Evolutionary conservation across 2,797 vertebrate genomes (phyloP).

Genomic region (Pipistrellus pygmaeus): DNA sequence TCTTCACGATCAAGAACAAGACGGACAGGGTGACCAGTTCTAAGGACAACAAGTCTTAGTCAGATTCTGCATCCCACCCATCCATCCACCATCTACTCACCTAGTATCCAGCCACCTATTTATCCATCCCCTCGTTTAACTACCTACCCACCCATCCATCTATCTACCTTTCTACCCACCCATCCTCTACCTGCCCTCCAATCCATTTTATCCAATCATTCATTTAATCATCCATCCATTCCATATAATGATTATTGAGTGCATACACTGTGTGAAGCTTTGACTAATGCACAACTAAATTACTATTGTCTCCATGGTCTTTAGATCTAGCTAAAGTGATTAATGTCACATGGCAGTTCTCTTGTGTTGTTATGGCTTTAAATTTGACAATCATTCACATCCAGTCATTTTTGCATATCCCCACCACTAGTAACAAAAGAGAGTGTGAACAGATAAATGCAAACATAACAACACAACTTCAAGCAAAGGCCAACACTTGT

Average conservation of each 20-base stretch:
- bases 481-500: not conserved
- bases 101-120: not conserved
- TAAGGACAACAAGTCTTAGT: conserved; percentile 80
- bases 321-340: not conserved
- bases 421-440: not conserved
- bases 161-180: not conserved
- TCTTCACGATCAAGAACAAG: conserved; percentile 93
- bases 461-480: not conserved
- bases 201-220: not conserved
- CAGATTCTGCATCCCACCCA: not conserved
- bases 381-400: conserved; percentile 10
- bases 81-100: not conserved
- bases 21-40: conserved; percentile 90
- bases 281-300: not conserved
- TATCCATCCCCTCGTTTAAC: not conserved
- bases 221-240: not conserved
- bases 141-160: not conserved
- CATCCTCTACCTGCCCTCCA: not conserved
- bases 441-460: not conserved
- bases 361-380: not conserved
- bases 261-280: not conserved
- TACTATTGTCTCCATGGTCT: not conserved
- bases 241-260: not conserved
- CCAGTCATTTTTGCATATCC: not conserved
- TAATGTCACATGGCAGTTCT: not conserved